phyloP scores from a whole-genome alignment of 2,797 vertebrate species.

The Squalus acanthias region DNA sequence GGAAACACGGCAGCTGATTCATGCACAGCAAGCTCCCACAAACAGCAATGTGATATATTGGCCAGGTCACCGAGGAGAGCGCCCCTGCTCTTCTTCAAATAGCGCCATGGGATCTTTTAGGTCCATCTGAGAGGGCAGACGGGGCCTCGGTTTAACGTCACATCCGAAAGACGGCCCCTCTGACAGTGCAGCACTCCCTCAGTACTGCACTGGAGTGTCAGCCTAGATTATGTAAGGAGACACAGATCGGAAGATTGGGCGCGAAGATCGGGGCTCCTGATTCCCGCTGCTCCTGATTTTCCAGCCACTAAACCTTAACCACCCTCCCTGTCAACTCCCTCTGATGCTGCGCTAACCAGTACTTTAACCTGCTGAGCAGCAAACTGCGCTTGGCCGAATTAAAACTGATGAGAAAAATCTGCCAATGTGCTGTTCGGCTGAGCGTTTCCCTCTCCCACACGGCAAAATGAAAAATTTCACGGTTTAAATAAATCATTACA shows the following conservation, averaged over 20 bases:
- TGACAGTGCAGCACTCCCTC: not conserved
- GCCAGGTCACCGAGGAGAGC: not conserved
- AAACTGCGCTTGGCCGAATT: not conserved
- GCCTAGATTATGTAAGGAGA: not conserved
- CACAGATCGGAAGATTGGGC: not conserved
- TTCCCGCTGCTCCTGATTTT: not conserved
- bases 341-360: not conserved
- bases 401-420: not conserved
- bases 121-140: not conserved
- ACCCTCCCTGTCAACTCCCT: not conserved
- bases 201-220: not conserved
- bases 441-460: not conserved
- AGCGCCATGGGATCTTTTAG: not conserved
- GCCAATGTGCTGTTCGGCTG: not conserved
- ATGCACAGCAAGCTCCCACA: not conserved
- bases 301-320: not conserved
- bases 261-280: not conserved
- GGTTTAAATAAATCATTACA: not conserved
- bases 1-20: not conserved
- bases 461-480: not conserved
- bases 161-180: not conserved
- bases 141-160: not conserved
- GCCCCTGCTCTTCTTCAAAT: not conserved
- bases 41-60: not conserved
- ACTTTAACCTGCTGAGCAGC: no score